A percentile compares a stretch with the other conserved stretches of the same genome.
phyloP scores from a whole-genome alignment of 53 echinoderm and acorn worm genomes.

The Paracentrotus lividus region DNA sequence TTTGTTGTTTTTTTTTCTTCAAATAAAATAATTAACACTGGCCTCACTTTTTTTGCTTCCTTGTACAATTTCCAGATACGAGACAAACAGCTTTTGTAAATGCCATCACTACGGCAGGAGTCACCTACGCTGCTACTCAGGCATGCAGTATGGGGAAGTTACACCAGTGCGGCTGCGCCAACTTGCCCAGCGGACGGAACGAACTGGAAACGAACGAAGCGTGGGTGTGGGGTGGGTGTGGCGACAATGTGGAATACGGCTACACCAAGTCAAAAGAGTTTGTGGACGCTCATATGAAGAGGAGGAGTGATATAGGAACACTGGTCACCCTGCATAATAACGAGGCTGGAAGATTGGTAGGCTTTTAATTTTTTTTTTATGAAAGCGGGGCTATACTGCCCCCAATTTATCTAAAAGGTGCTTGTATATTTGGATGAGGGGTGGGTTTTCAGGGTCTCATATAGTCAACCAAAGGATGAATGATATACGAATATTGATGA shows the following conservation, averaged over 20 bases:
- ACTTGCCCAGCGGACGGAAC: slow-evolving; percentile 66
- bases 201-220: slow-evolving; percentile 63
- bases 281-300: slow-evolving; percentile 86
- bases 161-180: slow-evolving; percentile 92
- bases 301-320: slow-evolving; percentile 91
- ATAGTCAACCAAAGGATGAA: too few species aligned
- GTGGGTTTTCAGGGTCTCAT: too few species aligned
- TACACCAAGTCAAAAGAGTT: slow-evolving; percentile 95
- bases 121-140: slow-evolving; percentile 88
- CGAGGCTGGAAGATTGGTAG: slow-evolving; percentile 94
- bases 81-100: slow-evolving; percentile 94
- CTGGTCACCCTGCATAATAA: slow-evolving; percentile 94
- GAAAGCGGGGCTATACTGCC: too few species aligned
- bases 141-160: slow-evolving; percentile 94
- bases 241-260: slow-evolving; percentile 91
- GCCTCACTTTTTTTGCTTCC: too few species aligned
- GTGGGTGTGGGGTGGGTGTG: slow-evolving; percentile 99
- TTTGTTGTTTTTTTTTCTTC: too few species aligned
- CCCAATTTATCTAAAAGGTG: too few species aligned
- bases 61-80: slow-evolving; percentile 87
- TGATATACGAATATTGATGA: too few species aligned
- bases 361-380: too few species aligned
- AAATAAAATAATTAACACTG: too few species aligned
- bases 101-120: slow-evolving; percentile 93
- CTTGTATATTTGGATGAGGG: too few species aligned